phyloP scores from a whole-genome alignment of 2,797 vertebrate species.

The Champsocephalus gunnari region DNA sequence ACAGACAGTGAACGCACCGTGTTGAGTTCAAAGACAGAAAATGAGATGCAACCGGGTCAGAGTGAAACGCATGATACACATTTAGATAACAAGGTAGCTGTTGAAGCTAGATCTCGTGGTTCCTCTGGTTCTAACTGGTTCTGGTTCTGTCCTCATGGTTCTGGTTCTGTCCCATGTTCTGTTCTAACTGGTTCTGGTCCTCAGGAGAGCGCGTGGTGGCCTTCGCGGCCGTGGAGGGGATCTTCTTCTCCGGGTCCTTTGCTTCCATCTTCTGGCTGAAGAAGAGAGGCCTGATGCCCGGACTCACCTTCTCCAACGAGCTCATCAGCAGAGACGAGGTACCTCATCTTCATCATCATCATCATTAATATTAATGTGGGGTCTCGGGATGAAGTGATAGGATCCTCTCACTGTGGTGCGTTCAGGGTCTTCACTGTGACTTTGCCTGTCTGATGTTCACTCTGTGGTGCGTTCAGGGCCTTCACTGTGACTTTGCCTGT shows the following conservation, averaged over 20 bases:
- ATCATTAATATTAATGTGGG: too few species aligned
- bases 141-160: too few species aligned
- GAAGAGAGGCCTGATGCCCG: constrained; percentile 97
- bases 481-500: constrained; percentile 81
- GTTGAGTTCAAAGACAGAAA: too few species aligned
- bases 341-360: too few species aligned
- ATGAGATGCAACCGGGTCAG: too few species aligned
- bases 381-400: too few species aligned
- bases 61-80: too few species aligned
- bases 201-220: constrained; percentile 94
- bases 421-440: constrained; percentile 95
- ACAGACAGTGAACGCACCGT: too few species aligned
- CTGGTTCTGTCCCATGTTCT: too few species aligned
- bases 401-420: too few species aligned
- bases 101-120: not conserved
- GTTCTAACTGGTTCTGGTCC: too few species aligned
- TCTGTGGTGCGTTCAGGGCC: constrained; percentile 77
- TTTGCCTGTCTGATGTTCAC: constrained; percentile 68
- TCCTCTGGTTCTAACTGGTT: not conserved
- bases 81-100: too few species aligned
- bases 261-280: constrained; percentile 98
- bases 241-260: constrained; percentile 98
- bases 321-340: constrained; percentile 97
- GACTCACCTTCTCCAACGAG: constrained; percentile 97
- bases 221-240: constrained; percentile 97